A percentile compares a stretch with the other conserved stretches of the same genome.
These are phyloP conservation scores for Australoheros scitulus DNA, from an alignment of 2,113 vertebrate genomes.

Conservation along the genomic window DNA sequence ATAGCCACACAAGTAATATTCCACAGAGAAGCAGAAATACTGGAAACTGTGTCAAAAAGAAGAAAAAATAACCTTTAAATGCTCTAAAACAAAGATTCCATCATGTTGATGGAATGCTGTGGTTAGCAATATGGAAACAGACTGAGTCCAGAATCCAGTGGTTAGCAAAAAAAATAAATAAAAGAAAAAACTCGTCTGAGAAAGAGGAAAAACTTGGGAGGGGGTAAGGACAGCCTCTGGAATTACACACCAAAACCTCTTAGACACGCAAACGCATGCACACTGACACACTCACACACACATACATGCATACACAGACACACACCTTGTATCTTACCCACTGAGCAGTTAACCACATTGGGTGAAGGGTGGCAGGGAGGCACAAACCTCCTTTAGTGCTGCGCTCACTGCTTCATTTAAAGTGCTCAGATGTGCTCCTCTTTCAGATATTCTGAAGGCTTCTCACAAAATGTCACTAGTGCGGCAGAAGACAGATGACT, in stretches of 20 bases:
- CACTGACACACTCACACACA: background rate
- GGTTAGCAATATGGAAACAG: constrained; percentile 83
- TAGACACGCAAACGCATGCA: constrained; percentile 12
- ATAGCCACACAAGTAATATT: constrained; percentile 65
- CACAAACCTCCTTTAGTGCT: constrained; percentile 56
- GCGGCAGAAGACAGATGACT: constrained; percentile 10
- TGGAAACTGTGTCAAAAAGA: constrained; percentile 74
- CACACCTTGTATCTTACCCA: constrained; percentile 61
- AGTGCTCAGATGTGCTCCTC: constrained; percentile 39
- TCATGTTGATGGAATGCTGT: constrained; percentile 84
- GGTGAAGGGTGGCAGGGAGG: constrained; percentile 65
- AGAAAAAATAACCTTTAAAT: constrained; percentile 69
- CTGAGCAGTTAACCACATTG: constrained; percentile 70
- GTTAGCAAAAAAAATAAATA: constrained; percentile 76
- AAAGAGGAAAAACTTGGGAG: constrained; percentile 72
- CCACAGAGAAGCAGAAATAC: constrained; percentile 58
- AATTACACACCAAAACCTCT: constrained; percentile 72
- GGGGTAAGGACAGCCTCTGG: constrained; percentile 75
- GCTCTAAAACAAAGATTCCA: constrained; percentile 80
- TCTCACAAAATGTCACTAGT: constrained; percentile 34
- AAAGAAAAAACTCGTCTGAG: constrained; percentile 76
- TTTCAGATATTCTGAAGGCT: constrained; percentile 47
- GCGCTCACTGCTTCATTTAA: constrained; percentile 62
- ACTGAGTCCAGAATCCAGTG: constrained; percentile 74
- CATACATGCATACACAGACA: constrained; percentile 43